Base-by-base conservation (phyloP, 53 echinoderm and acorn worm genomes). In the Holothuria leucospilota region DNA sequence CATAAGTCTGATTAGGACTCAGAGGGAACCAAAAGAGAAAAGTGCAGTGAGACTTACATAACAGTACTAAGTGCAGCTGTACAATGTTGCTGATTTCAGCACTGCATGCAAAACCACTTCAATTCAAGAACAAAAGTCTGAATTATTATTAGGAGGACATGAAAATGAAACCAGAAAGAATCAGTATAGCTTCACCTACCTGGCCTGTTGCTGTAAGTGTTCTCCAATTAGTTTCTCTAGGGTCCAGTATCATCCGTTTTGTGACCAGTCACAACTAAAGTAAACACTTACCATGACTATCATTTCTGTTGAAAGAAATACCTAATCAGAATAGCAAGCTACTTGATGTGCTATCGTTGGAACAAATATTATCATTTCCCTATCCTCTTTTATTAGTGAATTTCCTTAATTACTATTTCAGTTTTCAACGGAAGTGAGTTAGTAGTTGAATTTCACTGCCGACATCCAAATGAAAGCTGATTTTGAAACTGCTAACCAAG, bases 101-200 rank as follows among this genome's bases (percentile, higher is more conserved):
- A 62, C 62, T 62, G 62, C 4, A 62, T 2, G 1, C 62, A 34
- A 34, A 34, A 34, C 34, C 34, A 34, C 34, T 34, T 34, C 62
- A 62, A 4, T 62, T 62, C 62, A 60, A 60, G 60, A 60, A 60
- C 60, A 20, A 15, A 60, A 60, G 60, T 60, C 20, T 60, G 60
- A 60, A 60, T 60, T 13, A 60, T 60, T 60, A 60, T 60, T 60
- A 15, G 60, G 60, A 60, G 60, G 60, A 60, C 60, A 62, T 62
- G 62, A 62, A n/a, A 62, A 62, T 62, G 2, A 62, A 62, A 62
- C 62, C 62, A 62, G 62, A 62, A 62, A 62, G 4, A 62, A 62
- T 62, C 62, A 62, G 62, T 62, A 62, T 62, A 62, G 62, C 62
- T 62, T 62, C 62, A 62, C 62, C 62, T 62, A 62, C 62, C 62